Conservation (phyloP, 2,113 vertebrate species). For the Archocentrus centrarchus region DNA sequence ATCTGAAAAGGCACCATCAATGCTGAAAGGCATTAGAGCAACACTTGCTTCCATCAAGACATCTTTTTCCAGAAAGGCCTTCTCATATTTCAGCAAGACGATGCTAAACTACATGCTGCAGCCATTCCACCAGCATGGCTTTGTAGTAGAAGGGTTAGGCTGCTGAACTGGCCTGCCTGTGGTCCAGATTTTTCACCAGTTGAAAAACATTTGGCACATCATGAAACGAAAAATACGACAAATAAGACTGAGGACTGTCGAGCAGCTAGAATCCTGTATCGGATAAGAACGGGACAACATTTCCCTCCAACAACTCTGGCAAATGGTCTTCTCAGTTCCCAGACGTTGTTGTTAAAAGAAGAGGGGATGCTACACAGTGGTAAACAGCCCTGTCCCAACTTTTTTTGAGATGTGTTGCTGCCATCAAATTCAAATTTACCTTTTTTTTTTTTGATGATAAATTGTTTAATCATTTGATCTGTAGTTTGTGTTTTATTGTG, state of each 20-base stretch:
- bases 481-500: no score
- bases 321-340: not conserved
- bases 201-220: not conserved
- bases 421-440: no score
- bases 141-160: not conserved
- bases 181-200: not conserved
- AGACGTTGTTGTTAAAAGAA: not conserved
- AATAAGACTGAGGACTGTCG: accelerated
- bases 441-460: no score
- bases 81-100: not conserved
- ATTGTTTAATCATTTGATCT: no score
- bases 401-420: no score
- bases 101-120: not conserved
- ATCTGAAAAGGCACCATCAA: no score
- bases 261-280: not conserved
- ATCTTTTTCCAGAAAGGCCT: not conserved
- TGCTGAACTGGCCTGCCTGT: not conserved
- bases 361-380: not conserved
- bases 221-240: not conserved
- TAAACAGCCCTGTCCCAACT: not conserved
- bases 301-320: not conserved
- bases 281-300: not conserved
- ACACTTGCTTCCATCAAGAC: not conserved
- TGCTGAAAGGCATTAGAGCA: not conserved
- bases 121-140: not conserved